Conservation (phyloP, 1,140 invertebrate species). For the Delia radicum region DNA sequence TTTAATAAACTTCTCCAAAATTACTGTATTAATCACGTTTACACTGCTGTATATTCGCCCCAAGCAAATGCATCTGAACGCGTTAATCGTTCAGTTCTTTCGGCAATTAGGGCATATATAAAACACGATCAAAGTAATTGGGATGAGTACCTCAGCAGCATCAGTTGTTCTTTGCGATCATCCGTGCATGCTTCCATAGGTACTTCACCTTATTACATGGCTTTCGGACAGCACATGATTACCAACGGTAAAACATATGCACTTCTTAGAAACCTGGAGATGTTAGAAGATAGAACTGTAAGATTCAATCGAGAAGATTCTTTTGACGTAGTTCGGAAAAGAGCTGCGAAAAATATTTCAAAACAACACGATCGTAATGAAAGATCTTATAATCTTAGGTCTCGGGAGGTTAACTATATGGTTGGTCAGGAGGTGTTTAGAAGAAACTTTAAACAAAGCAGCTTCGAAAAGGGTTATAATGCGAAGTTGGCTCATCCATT, state of each 20-base stretch:
- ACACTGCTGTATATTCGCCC: constrained; percentile 11
- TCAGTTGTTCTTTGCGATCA: background rate
- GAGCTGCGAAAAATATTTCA: background rate
- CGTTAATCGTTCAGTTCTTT: constrained; percentile 16
- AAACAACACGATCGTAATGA: background rate
- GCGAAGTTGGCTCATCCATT: too few relatives aligned
- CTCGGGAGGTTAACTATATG: too few relatives aligned
- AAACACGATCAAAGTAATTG: background rate
- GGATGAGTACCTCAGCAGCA: background rate
- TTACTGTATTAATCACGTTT: constrained; percentile 14
- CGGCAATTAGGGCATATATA: constrained; percentile 7
- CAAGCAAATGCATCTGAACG: constrained; percentile 25
- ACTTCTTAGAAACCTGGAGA: background rate
- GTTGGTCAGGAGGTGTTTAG: too few relatives aligned
- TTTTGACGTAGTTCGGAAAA: background rate
- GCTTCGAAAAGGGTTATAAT: too few relatives aligned
- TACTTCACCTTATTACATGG: background rate
- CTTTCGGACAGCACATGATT: constrained; percentile 12
- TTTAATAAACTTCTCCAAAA: constrained; percentile 2
- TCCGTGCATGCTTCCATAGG: background rate
- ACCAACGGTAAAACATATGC: too few relatives aligned
- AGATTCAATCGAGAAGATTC: background rate
- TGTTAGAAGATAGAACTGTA: background rate
- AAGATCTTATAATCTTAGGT: background rate
- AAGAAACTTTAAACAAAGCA: too few relatives aligned